These are phyloP conservation scores for Apostichopus parvimensis DNA, from an alignment of 35 echinoderm and acorn worm species.

Conservation along the genomic window DNA sequence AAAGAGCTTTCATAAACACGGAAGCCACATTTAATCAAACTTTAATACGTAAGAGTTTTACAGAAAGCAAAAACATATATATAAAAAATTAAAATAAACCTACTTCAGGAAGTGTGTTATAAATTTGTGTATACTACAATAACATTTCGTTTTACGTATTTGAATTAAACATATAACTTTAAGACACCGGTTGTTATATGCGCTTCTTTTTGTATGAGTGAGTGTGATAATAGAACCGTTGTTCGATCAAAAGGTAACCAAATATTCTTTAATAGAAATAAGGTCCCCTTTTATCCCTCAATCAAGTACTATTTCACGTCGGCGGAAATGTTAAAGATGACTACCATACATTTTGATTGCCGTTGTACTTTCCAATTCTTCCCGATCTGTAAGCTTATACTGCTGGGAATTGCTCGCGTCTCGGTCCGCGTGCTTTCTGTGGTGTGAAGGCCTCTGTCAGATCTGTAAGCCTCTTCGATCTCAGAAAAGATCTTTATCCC, in stretches of 20 bases:
- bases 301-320: conserved; percentile 42
- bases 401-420: conserved; percentile 31
- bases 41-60: too few relatives aligned
- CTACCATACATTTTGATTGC: conserved; percentile 10
- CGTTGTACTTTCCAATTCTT: conserved; percentile 28
- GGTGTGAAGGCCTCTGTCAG: background rate
- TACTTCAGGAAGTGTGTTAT: too few relatives aligned
- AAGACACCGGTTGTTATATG: background rate
- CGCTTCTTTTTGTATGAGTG: background rate
- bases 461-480: background rate
- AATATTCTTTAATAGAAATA: conserved; percentile 19
- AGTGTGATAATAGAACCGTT: conserved; percentile 11
- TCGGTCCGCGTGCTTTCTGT: background rate
- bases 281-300: conserved; percentile 22
- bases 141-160: too few relatives aligned
- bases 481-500: background rate
- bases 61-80: too few relatives aligned
- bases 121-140: too few relatives aligned
- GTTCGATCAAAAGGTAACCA: conserved; percentile 43
- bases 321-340: conserved; percentile 28
- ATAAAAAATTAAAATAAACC: too few relatives aligned
- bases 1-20: too few relatives aligned
- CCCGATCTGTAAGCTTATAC: conserved; percentile 23
- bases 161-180: background rate
- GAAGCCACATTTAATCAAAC: too few relatives aligned